Evolutionary conservation across 2,888 invertebrate species (phyloP).

Genomic region (Schizaphis graminum): DNA sequence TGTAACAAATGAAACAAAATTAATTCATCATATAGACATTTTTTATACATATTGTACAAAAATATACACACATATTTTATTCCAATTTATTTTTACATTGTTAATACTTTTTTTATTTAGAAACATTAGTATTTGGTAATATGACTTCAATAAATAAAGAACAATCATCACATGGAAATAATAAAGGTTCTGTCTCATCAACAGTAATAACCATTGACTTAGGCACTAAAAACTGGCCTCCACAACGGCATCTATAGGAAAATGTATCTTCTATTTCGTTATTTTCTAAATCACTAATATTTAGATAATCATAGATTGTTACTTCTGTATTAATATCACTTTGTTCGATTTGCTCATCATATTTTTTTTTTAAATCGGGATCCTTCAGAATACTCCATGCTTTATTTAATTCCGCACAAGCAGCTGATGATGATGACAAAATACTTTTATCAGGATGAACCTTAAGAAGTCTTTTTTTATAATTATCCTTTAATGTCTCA

Average conservation of each 20-base stretch:
- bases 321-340: slow-evolving; percentile 55
- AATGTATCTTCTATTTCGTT: slow-evolving; percentile 11
- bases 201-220: slow-evolving; percentile 34
- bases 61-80: neutral
- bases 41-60: neutral
- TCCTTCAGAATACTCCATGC: slow-evolving; percentile 65
- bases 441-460: slow-evolving; percentile 62
- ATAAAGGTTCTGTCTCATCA: neutral
- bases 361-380: slow-evolving; percentile 41
- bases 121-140: slow-evolving; percentile 5
- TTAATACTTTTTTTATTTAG: neutral
- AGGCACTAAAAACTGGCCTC: slow-evolving; percentile 46
- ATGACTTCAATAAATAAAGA: slow-evolving; percentile 53
- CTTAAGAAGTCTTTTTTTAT: slow-evolving; percentile 60
- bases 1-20: too few species aligned
- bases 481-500: slow-evolving; percentile 62
- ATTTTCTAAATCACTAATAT: slow-evolving; percentile 47
- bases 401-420: slow-evolving; percentile 57
- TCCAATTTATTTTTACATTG: neutral
- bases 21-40: too few species aligned
- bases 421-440: slow-evolving; percentile 29
- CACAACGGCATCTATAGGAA: slow-evolving; percentile 53
- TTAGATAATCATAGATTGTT: slow-evolving; percentile 53
- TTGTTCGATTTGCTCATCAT: slow-evolving; percentile 61
- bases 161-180: slow-evolving; percentile 64